Evolutionary conservation across 2,113 vertebrate species (phyloP).

Genomic region (Cariama cristata): DNA sequence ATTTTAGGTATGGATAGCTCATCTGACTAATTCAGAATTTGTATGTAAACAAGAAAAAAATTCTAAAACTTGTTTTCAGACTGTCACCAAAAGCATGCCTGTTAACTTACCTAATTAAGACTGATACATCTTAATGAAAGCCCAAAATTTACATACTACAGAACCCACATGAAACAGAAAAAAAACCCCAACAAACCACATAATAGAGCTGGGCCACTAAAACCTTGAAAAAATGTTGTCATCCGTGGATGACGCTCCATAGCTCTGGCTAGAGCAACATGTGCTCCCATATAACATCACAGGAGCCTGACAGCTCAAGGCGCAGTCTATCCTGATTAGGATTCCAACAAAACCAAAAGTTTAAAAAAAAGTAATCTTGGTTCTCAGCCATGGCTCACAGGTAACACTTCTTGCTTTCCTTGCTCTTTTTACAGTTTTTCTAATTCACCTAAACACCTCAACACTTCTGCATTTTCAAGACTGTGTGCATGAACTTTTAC

Average conservation of each 20-base stretch:
- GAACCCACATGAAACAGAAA: background rate
- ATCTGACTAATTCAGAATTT: background rate
- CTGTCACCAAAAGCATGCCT: background rate
- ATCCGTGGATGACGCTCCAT: background rate
- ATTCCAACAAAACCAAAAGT: background rate
- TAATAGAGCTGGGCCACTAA: background rate
- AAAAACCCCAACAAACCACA: background rate
- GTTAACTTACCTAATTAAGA: background rate
- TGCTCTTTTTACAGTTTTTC: background rate
- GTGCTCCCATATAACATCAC: background rate
- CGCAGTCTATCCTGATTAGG: background rate
- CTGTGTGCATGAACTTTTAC: background rate
- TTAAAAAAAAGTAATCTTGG: background rate
- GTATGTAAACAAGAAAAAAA: background rate
- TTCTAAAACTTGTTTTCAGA: background rate
- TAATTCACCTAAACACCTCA: background rate
- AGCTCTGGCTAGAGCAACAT: background rate
- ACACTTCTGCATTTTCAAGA: background rate
- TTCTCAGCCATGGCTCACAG: background rate
- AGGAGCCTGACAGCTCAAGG: background rate
- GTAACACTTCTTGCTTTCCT: background rate
- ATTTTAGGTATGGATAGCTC: background rate
- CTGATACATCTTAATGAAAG: background rate
- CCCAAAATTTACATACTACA: background rate
- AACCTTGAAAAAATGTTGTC: background rate